phyloP scores from a whole-genome alignment of 2,888 invertebrate genomes.

The Calephelis perditalis region DNA sequence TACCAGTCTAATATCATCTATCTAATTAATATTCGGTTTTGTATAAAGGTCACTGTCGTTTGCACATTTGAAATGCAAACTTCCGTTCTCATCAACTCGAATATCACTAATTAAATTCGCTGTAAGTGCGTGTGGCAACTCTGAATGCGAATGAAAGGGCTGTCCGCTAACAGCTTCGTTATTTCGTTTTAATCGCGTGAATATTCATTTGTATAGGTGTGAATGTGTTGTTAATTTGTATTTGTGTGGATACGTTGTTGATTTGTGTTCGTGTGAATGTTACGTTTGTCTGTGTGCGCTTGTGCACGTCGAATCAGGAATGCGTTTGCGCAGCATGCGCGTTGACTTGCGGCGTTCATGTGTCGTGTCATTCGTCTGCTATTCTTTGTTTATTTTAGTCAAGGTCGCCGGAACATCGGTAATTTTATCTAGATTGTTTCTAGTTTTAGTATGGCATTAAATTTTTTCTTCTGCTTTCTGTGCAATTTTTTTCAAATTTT shows the following conservation, averaged over 20 bases:
- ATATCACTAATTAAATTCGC: slow-evolving; percentile 26
- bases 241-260: slow-evolving; percentile 16
- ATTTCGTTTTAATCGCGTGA: slow-evolving; percentile 27
- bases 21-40: neutral
- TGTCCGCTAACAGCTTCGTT: slow-evolving; percentile 16
- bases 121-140: slow-evolving; percentile 7
- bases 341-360: slow-evolving; percentile 26
- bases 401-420: slow-evolving; percentile 43
- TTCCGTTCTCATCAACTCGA: slow-evolving; percentile 23
- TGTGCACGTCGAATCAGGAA: slow-evolving; percentile 60
- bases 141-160: slow-evolving; percentile 26
- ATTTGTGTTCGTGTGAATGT: slow-evolving; percentile 15
- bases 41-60: slow-evolving; percentile 24
- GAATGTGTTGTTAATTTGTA: slow-evolving; percentile 13
- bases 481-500: too few species aligned
- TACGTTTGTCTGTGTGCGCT: slow-evolving; percentile 30
- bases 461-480: too few species aligned
- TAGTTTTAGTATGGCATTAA: neutral
- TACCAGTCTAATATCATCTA: neutral
- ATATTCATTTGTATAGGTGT: slow-evolving; percentile 23
- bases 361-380: slow-evolving; percentile 44
- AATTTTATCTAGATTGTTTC: slow-evolving; percentile 4
- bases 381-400: slow-evolving; percentile 53
- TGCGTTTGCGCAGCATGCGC: slow-evolving; percentile 57
- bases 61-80: slow-evolving; percentile 24